Base-by-base conservation (phyloP, 2,888 invertebrate species). In the Gymnocheta viridis region DNA sequence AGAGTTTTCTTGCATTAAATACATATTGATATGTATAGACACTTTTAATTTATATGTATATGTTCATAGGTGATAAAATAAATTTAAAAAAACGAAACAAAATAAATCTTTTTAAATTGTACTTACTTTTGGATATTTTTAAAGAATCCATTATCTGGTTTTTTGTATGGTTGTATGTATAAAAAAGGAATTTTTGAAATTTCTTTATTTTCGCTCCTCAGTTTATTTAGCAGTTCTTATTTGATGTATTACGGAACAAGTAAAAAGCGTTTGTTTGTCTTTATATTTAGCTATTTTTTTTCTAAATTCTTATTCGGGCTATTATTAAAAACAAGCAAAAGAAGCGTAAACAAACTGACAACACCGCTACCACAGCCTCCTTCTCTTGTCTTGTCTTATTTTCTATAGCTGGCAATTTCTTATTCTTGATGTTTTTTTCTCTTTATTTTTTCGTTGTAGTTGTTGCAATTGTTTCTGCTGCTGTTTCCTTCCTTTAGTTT, bases 81-180 rank as follows among this genome's bases (percentile, higher is more conserved):
- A 14, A 41, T 14, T 67, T 35, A 7, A 2, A 2, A 41, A 35
- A 27, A 38, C 38, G 0, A 10, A 29, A 47, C 9, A 4, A 29
- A 47, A 49, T 5, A 51, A 24, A 44, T 44, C 10, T 17, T 58
- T 41, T n/a, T 49, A 60, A 32, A 6, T 35, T 38, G 14, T 49
- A 76, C 89, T 78, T 88, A 91, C 91, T 90, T 90, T 91, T 91
- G 83, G 91, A 90, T 88, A 91, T 88, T 87, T 91, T 91, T 73
- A 91, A 89, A 86, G 91, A 91, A 87, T 91, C 91, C 91, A 91
- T 91, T 86, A 87, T 87, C 29, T 66, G 81, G 72, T 62, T 29
- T 60, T 73, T 76, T 72, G 41, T n/a, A 22, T 66, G 64, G 29
- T 41, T 70, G 19, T 58, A 35, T 69, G 19, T 74, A 56, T 44